phyloP scores from a whole-genome alignment of 2,888 invertebrate species.

The Cantharis nigra region DNA sequence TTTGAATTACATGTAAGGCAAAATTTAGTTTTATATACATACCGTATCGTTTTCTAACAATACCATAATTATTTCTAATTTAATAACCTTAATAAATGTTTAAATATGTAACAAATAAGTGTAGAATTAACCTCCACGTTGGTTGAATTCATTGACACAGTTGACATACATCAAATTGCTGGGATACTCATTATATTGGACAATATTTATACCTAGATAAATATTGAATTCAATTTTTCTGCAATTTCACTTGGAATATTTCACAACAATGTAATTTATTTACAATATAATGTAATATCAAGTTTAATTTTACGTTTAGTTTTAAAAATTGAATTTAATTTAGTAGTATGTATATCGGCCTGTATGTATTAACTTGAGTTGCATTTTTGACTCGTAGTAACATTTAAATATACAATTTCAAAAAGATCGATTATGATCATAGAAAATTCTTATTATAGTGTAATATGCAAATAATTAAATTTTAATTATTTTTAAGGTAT shows the following conservation, averaged over 20 bases:
- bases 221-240: not conserved
- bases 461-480: not conserved
- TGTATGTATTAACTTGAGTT: not conserved
- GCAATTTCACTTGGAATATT: not conserved
- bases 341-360: not conserved
- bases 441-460: constrained; percentile 1
- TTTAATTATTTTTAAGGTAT: not conserved
- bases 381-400: not conserved
- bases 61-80: constrained; percentile 60
- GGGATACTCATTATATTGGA: not conserved
- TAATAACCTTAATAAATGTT: not conserved
- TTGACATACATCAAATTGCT: not conserved
- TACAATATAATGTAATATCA: not conserved
- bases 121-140: constrained; percentile 18
- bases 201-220: not conserved
- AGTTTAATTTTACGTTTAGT: not conserved
- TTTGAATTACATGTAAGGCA: not conserved
- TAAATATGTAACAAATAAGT: not conserved
- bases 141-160: constrained; percentile 4
- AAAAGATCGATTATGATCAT: constrained; percentile 3
- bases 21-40: constrained; percentile 42
- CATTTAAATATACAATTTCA: not conserved
- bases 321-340: not conserved
- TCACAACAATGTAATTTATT: not conserved
- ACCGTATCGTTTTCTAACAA: constrained; percentile 71